phyloP scores from a whole-genome alignment of 2,113 vertebrate genomes.

The Silurus asotus region DNA sequence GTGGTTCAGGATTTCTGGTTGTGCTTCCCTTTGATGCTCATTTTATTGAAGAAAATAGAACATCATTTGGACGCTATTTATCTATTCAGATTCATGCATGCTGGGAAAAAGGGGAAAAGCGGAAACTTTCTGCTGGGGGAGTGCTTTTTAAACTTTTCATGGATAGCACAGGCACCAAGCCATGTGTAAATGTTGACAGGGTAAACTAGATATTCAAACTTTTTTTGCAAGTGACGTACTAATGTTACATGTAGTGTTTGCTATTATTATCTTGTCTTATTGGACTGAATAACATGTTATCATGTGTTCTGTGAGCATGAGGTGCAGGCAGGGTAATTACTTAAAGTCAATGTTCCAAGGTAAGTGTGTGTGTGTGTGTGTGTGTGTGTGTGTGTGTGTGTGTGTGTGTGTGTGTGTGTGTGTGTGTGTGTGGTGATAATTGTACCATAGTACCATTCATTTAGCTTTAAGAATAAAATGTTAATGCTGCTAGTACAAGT shows the following conservation, averaged over 20 bases:
- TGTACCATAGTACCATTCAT: background rate
- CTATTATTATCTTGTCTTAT: conserved; percentile 6
- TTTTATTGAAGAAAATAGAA: background rate
- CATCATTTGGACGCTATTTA: background rate
- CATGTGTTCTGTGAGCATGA: background rate
- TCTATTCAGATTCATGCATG: conserved; percentile 3
- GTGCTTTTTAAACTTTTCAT: background rate
- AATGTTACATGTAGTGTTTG: background rate
- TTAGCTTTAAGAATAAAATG: background rate
- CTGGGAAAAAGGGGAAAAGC: background rate
- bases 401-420: background rate
- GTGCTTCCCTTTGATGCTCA: background rate
- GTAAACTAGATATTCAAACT: background rate
- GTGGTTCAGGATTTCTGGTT: background rate
- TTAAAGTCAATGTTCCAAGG: background rate
- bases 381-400: background rate
- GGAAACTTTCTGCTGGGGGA: background rate
- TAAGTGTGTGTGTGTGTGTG: background rate
- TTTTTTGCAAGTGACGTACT: background rate
- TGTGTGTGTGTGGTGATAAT: background rate
- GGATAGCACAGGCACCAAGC: background rate
- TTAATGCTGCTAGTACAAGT: background rate
- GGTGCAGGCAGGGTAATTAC: background rate
- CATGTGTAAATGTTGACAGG: background rate
- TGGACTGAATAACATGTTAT: background rate